phyloP scores from a whole-genome alignment of 2,888 invertebrate species.

The Ecdyonurus torrentis region DNA sequence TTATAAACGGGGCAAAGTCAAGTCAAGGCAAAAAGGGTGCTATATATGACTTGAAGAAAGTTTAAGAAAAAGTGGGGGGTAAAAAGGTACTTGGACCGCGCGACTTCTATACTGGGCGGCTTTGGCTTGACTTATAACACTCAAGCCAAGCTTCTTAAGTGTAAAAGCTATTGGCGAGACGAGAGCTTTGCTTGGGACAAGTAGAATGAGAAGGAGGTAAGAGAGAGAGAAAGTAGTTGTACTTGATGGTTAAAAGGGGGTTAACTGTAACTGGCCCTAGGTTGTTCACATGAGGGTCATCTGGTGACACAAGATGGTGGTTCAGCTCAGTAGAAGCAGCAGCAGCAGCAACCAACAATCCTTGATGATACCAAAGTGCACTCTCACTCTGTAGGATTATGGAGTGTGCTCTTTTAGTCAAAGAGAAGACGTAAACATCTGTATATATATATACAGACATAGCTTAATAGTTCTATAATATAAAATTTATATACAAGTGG shows the following conservation, averaged over 20 bases:
- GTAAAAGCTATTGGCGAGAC: not conserved
- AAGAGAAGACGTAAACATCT: too few species aligned
- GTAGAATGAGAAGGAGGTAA: not conserved
- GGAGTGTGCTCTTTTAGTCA: too few species aligned
- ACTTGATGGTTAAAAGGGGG: not conserved
- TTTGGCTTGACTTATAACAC: not conserved
- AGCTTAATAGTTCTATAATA: too few species aligned
- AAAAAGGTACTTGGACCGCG: not conserved
- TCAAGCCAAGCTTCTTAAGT: not conserved
- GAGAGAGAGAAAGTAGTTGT: not conserved
- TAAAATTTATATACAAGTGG: too few species aligned
- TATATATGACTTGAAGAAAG: too few species aligned
- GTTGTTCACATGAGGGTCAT: not conserved
- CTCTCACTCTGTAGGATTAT: not conserved
- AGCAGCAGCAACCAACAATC: not conserved
- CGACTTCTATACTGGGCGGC: not conserved
- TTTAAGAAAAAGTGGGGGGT: not conserved
- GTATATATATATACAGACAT: too few species aligned
- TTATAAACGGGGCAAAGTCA: too few species aligned
- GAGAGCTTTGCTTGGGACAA: not conserved
- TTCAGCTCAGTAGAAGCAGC: not conserved
- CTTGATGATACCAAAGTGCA: not conserved
- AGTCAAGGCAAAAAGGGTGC: too few species aligned
- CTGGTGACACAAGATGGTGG: not conserved
- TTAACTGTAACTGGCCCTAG: not conserved